phyloP scores from a whole-genome alignment of 2,797 vertebrate species.

The Labeo calbasu region DNA sequence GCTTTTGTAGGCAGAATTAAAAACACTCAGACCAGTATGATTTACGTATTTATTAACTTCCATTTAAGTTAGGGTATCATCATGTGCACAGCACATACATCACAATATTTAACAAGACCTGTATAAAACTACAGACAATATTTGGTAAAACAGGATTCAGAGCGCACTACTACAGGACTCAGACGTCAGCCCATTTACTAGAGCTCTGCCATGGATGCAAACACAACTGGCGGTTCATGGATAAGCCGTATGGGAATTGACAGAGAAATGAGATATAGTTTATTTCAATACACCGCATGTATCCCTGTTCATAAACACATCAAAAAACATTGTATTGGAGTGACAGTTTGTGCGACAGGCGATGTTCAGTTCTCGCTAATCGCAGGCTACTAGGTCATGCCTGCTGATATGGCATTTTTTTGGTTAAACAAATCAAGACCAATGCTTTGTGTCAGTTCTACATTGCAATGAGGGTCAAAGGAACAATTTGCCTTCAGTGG shows the following conservation, averaged over 20 bases:
- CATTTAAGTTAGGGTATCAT: slow-evolving; percentile 69
- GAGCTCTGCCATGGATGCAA: slow-evolving; percentile 56
- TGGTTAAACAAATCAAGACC: slow-evolving; percentile 69
- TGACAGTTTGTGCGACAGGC: slow-evolving; percentile 14
- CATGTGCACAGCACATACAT: slow-evolving; percentile 96
- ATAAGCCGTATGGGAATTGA: slow-evolving; percentile 31
- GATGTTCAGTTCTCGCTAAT: slow-evolving; percentile 42
- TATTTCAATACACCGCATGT: slow-evolving; percentile 40
- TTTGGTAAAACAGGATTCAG: slow-evolving; percentile 70
- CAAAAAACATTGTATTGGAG: slow-evolving; percentile 23
- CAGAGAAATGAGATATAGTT: slow-evolving; percentile 32
- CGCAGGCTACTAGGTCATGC: slow-evolving; percentile 27
- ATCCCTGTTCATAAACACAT: slow-evolving; percentile 27
- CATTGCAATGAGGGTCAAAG: slow-evolving; percentile 62
- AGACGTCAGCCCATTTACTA: slow-evolving; percentile 57
- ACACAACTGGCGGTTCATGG: slow-evolving; percentile 39
- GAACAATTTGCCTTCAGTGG: slow-evolving; percentile 62
- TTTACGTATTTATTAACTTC: slow-evolving; percentile 70
- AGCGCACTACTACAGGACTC: slow-evolving; percentile 70
- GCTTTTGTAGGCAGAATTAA: slow-evolving; percentile 44
- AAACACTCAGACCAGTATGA: slow-evolving; percentile 47
- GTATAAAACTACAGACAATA: slow-evolving; percentile 94
- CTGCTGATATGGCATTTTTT: slow-evolving; percentile 57
- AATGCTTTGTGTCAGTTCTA: slow-evolving; percentile 61
- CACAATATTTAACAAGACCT: slow-evolving; percentile 79